Conservation (phyloP, 2,113 vertebrate genomes). For the Hypomesus transpacificus region DNA sequence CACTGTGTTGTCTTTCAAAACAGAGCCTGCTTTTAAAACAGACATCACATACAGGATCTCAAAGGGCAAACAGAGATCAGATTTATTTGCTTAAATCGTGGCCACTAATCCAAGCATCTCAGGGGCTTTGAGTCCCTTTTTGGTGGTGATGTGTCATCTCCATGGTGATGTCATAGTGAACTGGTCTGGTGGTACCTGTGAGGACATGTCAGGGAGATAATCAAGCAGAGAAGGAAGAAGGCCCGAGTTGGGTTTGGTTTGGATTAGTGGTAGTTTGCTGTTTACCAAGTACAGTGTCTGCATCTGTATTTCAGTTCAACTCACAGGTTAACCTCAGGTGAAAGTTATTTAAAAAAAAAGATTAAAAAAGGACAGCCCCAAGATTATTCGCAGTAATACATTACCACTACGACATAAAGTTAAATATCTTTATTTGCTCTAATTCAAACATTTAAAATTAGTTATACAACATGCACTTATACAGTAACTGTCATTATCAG, state of each 20-base stretch:
- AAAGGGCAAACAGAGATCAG: neutral
- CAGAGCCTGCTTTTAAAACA: neutral
- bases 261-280: too few relatives aligned
- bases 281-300: too few relatives aligned
- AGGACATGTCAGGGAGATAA: too few relatives aligned
- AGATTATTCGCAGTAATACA: neutral
- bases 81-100: neutral
- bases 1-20: neutral
- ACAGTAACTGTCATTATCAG: neutral
- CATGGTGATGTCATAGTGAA: neutral
- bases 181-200: too few relatives aligned
- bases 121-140: neutral
- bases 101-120: neutral
- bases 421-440: slow-evolving; percentile 9
- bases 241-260: too few relatives aligned
- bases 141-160: neutral
- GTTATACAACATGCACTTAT: slow-evolving; percentile 6
- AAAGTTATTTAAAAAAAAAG: too few relatives aligned
- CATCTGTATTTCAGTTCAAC: neutral
- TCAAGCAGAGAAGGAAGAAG: too few relatives aligned
- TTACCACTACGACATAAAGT: neutral
- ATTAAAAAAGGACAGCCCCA: too few relatives aligned
- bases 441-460: slow-evolving; percentile 4
- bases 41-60: neutral
- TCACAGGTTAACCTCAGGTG: neutral